phyloP scores from a whole-genome alignment of 2,888 invertebrate genomes.

The Myathropa florea region DNA sequence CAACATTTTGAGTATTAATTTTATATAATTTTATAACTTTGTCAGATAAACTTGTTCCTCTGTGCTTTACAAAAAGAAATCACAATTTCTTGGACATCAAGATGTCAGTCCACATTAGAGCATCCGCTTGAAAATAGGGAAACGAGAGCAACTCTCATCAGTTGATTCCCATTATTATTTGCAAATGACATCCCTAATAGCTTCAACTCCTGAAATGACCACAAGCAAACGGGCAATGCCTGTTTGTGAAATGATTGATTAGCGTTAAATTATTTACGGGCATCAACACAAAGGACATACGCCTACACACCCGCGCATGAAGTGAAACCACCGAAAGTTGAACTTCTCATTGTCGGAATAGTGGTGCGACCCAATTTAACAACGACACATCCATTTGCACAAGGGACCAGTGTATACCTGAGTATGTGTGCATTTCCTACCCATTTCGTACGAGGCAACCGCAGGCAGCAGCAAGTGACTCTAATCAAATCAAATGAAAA shows the following conservation, averaged over 20 bases:
- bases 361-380: slow-evolving; percentile 65
- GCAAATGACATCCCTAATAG: neutral
- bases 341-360: slow-evolving; percentile 47
- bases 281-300: neutral
- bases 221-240: neutral
- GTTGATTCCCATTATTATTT: no score
- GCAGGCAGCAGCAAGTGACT: slow-evolving; percentile 60
- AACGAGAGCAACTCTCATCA: no score
- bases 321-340: slow-evolving; percentile 20
- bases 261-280: slow-evolving; percentile 24
- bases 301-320: neutral
- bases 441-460: slow-evolving; percentile 36
- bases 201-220: neutral
- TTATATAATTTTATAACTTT: no score
- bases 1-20: no score
- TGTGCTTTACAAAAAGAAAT: no score
- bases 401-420: neutral
- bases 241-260: slow-evolving; percentile 29
- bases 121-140: no score
- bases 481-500: slow-evolving; percentile 66
- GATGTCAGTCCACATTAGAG: no score
- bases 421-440: neutral
- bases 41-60: no score
- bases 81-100: no score
- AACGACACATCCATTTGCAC: slow-evolving; percentile 51